Conservation (phyloP, 30 jellyfish, hydroid and myxozoan genomes). For the Aurelia sp. region DNA sequence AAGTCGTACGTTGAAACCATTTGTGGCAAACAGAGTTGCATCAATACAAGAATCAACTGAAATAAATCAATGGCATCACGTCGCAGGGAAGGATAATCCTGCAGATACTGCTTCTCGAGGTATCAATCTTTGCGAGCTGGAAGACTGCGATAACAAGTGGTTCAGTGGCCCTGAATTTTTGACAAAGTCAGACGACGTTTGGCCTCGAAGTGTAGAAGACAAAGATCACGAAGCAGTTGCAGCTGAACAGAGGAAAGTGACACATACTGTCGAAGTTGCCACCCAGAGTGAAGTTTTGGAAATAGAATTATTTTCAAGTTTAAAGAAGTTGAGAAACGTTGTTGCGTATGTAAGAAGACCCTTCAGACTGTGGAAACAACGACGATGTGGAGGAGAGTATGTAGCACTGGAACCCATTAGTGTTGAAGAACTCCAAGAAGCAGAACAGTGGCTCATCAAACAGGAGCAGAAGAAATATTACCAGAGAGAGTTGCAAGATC, state of each 20-base stretch:
- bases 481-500: constrained; percentile 48
- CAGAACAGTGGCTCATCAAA: constrained; percentile 48
- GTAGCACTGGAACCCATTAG: constrained; percentile 15
- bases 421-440: constrained; percentile 55
- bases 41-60: constrained; percentile 26
- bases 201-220: constrained; percentile 30
- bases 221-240: constrained; percentile 24
- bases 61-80: constrained; percentile 50
- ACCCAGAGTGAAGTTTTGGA: constrained; percentile 19
- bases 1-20: constrained; percentile 32
- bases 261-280: constrained; percentile 32
- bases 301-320: constrained; percentile 43
- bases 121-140: constrained; percentile 22
- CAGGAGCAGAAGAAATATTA: constrained; percentile 32
- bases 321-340: constrained; percentile 39
- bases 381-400: constrained; percentile 2
- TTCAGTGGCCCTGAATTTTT: constrained; percentile 56
- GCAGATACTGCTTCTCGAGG: constrained; percentile 61
- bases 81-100: constrained; percentile 49
- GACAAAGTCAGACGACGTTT: constrained; percentile 5
- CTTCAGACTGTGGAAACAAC: constrained; percentile 38
- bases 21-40: constrained; percentile 61
- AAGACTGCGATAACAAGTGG: constrained; percentile 29
- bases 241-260: constrained; percentile 29
- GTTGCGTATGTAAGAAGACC: constrained; percentile 34